Base-by-base conservation (phyloP, 2,113 vertebrate genomes). In the Acrocephalus kingi region DNA sequence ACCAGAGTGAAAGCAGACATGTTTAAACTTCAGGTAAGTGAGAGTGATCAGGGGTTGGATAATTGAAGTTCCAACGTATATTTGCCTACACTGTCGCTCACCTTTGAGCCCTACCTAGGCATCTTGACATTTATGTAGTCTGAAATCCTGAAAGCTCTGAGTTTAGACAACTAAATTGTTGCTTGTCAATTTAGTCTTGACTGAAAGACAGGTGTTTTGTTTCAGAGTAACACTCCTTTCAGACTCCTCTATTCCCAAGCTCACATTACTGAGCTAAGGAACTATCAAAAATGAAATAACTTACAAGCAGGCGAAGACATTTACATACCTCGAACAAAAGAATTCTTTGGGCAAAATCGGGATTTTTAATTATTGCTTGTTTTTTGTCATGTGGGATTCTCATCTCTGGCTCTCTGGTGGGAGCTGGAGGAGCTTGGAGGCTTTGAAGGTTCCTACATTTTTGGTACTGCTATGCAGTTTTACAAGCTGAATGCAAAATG, bases 131-230 rank as follows among this genome's bases (percentile, higher is more conserved):
- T 96, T 97, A 98, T 97, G 97, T 85, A 97, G 96, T 95, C 97
- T 96, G 96, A 97, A 98, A 98, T 97, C 94, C 94, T 97, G 98
- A 98, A 98, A 98, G 97, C 97, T 97, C 96, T 96, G 96, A 96
- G 96, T 98, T 98, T 98, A 97, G 98, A 98, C 98, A 98, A 98
- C 98, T 98, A 98, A 98, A 98, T 98, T 98, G 98, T 97, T 97
- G 96, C 98, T 97, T 98, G 98, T 98, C 98, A 98, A 95, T 97
- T 98, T 97, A 96, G 90, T 90, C 97, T 97, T 94, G 94, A 85
- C 97, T 98, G 97, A 98, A 97, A 98, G 98, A 98, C 97, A 98
- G 97, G 96, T 98, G 97, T 98, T 98, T 98, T 97, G 97, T 98
- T 98, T 98, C 97, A 97, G 90, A 93, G 92, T 80, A 97, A 97